A percentile compares a stretch with the other conserved stretches of the same genome.
Evolutionary conservation across 2,113 vertebrate species (phyloP).

Genomic region (Haplotaxodon microlepis): DNA sequence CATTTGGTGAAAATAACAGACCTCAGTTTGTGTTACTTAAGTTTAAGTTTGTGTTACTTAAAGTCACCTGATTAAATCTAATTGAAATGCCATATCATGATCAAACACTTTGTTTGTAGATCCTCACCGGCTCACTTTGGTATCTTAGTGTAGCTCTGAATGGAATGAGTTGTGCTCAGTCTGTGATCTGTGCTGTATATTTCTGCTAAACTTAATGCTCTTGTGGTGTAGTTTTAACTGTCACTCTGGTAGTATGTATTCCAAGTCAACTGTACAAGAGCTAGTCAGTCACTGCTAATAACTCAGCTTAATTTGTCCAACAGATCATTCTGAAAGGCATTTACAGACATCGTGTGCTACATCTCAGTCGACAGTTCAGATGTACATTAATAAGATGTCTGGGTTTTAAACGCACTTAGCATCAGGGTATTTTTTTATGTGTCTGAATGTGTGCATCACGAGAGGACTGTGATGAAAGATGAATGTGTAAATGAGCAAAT

Average conservation of each 20-base stretch:
- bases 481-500: not conserved
- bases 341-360: not conserved
- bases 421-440: not conserved
- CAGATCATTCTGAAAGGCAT: not conserved
- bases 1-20: not conserved
- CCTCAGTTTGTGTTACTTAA: not conserved
- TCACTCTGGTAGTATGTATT: conserved; percentile 31
- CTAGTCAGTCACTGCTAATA: conserved; percentile 1
- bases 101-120: not conserved
- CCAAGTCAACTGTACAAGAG: conserved; percentile 15
- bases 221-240: conserved; percentile 34
- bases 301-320: not conserved
- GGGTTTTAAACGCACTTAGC: not conserved
- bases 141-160: conserved; percentile 6
- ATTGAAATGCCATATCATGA: not conserved
- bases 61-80: not conserved
- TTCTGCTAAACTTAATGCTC: conserved; percentile 39
- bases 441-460: not conserved
- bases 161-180: conserved; percentile 21
- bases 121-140: conserved; percentile 19
- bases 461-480: not conserved
- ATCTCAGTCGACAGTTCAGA: not conserved
- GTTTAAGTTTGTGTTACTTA: not conserved
- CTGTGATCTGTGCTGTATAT: conserved; percentile 54
- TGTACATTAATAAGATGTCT: not conserved